Percentiles rank a stretch among this genome's conserved stretches.
Conservation (phyloP, 1,140 invertebrate genomes). For the Mycetomoellerius zeteki region DNA sequence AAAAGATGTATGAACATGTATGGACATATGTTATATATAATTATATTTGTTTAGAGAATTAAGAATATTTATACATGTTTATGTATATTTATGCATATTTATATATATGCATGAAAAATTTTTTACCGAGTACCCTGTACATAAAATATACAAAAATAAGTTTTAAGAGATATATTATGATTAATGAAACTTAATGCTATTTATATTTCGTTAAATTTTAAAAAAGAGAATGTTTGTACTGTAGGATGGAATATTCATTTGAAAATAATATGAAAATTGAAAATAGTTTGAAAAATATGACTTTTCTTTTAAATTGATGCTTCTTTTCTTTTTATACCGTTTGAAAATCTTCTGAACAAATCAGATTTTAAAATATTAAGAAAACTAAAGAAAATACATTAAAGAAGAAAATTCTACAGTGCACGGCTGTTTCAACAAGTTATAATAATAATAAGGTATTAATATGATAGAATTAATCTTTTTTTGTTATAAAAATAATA, state of each 20-base stretch:
- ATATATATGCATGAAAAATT: neutral
- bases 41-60: too few species aligned
- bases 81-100: too few species aligned
- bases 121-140: neutral
- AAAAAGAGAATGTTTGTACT: neutral
- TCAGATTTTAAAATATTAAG: neutral
- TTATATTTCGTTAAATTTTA: neutral
- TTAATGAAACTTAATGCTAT: neutral
- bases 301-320: neutral
- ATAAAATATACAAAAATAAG: neutral
- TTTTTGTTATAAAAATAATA: slow-evolving; percentile 6
- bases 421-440: neutral
- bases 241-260: neutral
- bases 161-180: neutral
- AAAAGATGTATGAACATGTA: too few species aligned
- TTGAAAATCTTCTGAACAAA: neutral
- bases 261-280: neutral
- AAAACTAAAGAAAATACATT: slow-evolving; percentile 11
- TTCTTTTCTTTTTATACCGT: neutral
- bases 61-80: too few species aligned
- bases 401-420: neutral
- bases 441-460: neutral
- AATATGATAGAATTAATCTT: neutral
- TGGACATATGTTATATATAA: too few species aligned
- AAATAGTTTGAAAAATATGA: neutral